These are phyloP conservation scores for Erebia palarica DNA, from an alignment of 2,888 invertebrate genomes.

Conservation along the genomic window DNA sequence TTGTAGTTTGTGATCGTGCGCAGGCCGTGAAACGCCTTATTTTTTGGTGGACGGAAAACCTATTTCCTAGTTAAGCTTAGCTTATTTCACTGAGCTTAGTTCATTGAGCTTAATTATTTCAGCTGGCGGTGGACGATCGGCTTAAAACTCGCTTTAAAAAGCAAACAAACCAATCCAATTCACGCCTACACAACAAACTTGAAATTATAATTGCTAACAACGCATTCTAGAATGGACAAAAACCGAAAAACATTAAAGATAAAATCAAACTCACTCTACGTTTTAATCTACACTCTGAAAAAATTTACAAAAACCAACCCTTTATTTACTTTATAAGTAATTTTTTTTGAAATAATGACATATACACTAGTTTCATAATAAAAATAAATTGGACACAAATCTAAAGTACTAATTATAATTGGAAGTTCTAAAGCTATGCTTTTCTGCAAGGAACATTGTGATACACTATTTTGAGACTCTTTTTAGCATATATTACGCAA, in stretches of 20 bases:
- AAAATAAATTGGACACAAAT: neutral
- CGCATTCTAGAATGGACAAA: slow-evolving; percentile 41
- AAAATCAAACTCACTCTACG: slow-evolving; percentile 24
- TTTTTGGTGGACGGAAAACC: too few species aligned
- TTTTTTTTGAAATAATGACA: slow-evolving; percentile 28
- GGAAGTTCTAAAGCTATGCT: neutral
- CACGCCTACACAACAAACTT: slow-evolving; percentile 34
- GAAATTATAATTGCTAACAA: slow-evolving; percentile 38
- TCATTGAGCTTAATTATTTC: too few species aligned
- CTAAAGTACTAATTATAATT: too few species aligned
- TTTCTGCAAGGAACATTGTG: neutral
- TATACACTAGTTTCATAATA: slow-evolving; percentile 14
- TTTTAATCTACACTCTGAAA: slow-evolving; percentile 15
- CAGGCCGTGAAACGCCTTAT: too few species aligned
- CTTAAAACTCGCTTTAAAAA: slow-evolving; percentile 29
- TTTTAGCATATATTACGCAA: neutral
- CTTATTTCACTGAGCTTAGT: too few species aligned
- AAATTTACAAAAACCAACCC: neutral
- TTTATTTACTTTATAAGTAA: neutral
- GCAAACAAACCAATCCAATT: slow-evolving; percentile 35
- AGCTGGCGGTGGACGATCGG: too few species aligned
- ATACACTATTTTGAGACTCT: neutral
- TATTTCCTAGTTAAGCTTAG: too few species aligned
- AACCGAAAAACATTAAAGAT: slow-evolving; percentile 35
- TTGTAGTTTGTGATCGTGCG: too few species aligned